phyloP scores from a whole-genome alignment of 2,888 invertebrate species.

The Drosophila prostipennis region DNA sequence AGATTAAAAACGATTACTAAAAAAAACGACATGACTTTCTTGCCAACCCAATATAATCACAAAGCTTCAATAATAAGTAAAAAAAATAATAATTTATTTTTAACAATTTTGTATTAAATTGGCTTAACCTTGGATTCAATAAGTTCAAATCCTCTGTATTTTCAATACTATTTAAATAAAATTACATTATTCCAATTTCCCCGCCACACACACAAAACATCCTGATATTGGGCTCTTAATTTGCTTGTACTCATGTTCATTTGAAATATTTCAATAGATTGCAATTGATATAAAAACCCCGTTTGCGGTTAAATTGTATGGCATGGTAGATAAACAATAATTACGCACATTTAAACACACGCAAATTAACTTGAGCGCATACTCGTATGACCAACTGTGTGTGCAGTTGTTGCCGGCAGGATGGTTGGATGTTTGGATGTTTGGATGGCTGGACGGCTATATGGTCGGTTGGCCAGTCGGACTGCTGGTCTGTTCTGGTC shows the following conservation, averaged over 20 bases:
- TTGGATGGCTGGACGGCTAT: conserved; percentile 6
- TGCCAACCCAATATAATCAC: too few relatives aligned
- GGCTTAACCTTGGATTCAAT: neutral
- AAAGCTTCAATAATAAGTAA: too few relatives aligned
- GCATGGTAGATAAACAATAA: conserved; percentile 74
- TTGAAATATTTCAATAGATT: conserved; percentile 41
- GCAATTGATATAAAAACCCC: conserved; percentile 36
- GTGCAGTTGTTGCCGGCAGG: conserved; percentile 20
- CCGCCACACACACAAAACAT: neutral
- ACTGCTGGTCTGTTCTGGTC: conserved; percentile 47
- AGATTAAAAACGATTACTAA: too few relatives aligned
- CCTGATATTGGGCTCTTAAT: conserved; percentile 9
- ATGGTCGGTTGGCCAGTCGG: conserved; percentile 9
- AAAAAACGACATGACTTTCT: too few relatives aligned
- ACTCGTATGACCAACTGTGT: conserved; percentile 17
- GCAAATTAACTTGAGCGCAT: conserved; percentile 64
- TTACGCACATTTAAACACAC: conserved; percentile 72
- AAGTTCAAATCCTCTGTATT: neutral
- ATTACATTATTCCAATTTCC: neutral
- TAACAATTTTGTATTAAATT: neutral
- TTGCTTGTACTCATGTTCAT: conserved; percentile 19
- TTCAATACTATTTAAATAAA: neutral
- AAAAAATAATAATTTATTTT: too few relatives aligned
- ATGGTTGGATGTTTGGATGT: conserved; percentile 1
- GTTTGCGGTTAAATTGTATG: conserved; percentile 45